These are phyloP conservation scores for Philantomba maxwellii DNA, from an alignment of 2,113 vertebrate genomes.

Conservation along the genomic window DNA sequence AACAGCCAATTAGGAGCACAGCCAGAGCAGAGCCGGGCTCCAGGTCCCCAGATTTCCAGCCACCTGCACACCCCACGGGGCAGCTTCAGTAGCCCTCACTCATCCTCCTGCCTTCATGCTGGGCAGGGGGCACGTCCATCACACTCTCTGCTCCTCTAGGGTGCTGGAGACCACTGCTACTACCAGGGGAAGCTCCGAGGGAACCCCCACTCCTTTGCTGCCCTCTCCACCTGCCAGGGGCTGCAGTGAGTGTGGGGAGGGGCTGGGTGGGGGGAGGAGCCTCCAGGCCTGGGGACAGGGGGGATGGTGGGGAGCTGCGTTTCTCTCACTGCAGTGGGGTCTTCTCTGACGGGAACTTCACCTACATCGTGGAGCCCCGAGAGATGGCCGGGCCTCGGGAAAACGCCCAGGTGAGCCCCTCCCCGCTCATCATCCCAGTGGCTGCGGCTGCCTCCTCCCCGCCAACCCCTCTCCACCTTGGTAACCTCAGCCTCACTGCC, in stretches of 20 bases:
- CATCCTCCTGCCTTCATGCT: not conserved
- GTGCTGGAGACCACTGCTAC: slow-evolving; percentile 92
- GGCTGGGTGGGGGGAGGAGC: rapidly evolving
- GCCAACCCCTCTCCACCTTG: not conserved
- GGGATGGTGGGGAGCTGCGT: not conserved
- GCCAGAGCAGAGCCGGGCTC: not conserved
- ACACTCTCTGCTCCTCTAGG: slow-evolving; percentile 74
- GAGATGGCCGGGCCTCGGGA: slow-evolving; percentile 59
- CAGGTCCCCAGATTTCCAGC: not conserved
- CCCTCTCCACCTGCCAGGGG: slow-evolving; percentile 92
- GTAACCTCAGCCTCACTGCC: slow-evolving; percentile 55
- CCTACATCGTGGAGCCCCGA: slow-evolving; percentile 87
- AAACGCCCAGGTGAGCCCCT: slow-evolving; percentile 71
- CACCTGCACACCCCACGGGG: not conserved
- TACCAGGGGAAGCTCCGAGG: slow-evolving; percentile 92
- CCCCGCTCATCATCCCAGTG: rapidly evolving
- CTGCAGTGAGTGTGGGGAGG: slow-evolving; percentile 82
- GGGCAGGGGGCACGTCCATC: not conserved
- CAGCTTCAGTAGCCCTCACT: not conserved
- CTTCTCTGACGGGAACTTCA: slow-evolving; percentile 89
- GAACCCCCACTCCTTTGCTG: slow-evolving; percentile 84
- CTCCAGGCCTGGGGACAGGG: rapidly evolving
- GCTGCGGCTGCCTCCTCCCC: not conserved
- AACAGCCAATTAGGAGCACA: not conserved
- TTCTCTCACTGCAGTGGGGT: slow-evolving; percentile 83